Base-by-base conservation (phyloP, 2,888 invertebrate genomes). In the Drosophila buzzatii region DNA sequence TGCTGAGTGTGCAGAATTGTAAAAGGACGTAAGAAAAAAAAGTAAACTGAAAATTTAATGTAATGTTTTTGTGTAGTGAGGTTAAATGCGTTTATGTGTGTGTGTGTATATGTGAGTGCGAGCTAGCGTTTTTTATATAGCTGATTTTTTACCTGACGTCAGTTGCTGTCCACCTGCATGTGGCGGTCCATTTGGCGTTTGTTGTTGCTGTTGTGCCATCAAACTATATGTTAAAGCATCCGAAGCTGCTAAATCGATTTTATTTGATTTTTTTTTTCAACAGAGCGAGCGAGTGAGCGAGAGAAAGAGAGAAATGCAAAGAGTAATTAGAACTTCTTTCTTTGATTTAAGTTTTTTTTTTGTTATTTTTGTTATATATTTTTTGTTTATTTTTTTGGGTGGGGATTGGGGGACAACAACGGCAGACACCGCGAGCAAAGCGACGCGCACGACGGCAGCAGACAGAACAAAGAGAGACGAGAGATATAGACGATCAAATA, bases 191-290 rank as follows among this genome's bases (percentile, higher is more conserved):
- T 85, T 90, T 70, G 92, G 85, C 79, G 91, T 83, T 91, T 92
- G 92, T 70, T 77, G 77, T 78, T 78, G 77, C 80, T 78, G 77
- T 71, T 93, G 92, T 83, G 92, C 92, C 92, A 93, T 93, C 91
- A 92, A 91, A 91, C 90, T 91, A 87, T 91, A 91, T 80, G 91
- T 92, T 89, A 92, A 90, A 70, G 90, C 91, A 91, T 93, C 93
- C 90, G 91, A 87, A 88, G 91, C 87, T 88, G 90, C 92, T 92
- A 81, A 70, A 84, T 81, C 75, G 66, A 78, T 20, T 51, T 61
- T 23, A 3, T 23, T 23, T 1, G 2, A 2, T 47, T 33, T 10
- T 42, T 47, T 61, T 57, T 63, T 23, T 37, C 18, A 59, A 64
- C 12, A 37, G 39, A 41, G 41, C 51, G 37, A 20, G 57, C 45